Conservation (phyloP, 2,797 vertebrate species). For the Sebastes itinus region DNA sequence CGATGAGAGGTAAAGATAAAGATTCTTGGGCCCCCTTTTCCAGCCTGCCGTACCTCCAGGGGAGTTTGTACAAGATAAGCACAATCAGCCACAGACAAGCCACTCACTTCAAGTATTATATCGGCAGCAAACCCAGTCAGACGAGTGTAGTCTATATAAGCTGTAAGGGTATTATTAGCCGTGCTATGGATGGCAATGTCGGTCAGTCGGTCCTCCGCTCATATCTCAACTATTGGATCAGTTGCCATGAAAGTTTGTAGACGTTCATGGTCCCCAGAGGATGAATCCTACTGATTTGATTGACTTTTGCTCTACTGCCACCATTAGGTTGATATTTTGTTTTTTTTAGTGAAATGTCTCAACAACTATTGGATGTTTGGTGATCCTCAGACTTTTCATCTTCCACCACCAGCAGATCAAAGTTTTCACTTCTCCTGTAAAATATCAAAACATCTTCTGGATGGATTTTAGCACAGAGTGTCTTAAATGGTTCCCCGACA, state of each 20-base stretch:
- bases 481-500: not conserved
- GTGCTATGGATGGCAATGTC: not conserved
- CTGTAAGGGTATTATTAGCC: not conserved
- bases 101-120: not conserved
- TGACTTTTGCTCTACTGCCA: not conserved
- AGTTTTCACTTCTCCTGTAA: not conserved
- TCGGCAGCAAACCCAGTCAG: not conserved
- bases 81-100: not conserved
- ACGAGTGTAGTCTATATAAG: not conserved
- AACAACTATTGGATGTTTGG: not conserved
- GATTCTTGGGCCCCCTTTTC: constrained; percentile 14
- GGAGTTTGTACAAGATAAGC: constrained; percentile 20
- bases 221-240: not conserved
- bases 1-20: constrained; percentile 9
- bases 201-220: not conserved
- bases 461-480: not conserved
- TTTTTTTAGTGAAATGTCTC: not conserved
- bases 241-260: not conserved
- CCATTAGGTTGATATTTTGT: not conserved
- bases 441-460: not conserved
- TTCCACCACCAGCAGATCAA: not conserved
- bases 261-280: not conserved
- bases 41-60: not conserved
- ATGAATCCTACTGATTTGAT: not conserved
- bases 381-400: not conserved